Percentiles rank a stretch among this genome's conserved stretches.
Evolutionary conservation across 2,113 vertebrate species (phyloP).

Genomic region (Dipodomys spectabilis): DNA sequence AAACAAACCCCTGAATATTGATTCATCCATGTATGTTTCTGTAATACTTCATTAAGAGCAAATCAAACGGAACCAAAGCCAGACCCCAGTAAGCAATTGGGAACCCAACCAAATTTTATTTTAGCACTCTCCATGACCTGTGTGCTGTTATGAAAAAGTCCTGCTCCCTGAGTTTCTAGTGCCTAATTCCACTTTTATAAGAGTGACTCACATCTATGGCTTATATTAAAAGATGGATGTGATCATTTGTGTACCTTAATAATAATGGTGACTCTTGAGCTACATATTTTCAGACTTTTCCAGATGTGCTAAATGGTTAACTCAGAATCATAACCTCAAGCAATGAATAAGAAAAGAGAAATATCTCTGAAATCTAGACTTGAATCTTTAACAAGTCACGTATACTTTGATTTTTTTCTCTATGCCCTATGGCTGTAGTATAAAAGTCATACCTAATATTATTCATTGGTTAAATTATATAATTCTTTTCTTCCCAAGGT

Average conservation of each 20-base stretch:
- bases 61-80: not conserved
- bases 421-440: not conserved
- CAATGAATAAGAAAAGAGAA: not conserved
- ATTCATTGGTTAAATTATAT: not conserved
- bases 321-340: not conserved
- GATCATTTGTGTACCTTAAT: not conserved
- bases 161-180: not conserved
- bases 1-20: not conserved
- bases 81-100: not conserved
- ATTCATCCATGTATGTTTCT: not conserved
- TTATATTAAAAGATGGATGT: not conserved
- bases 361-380: not conserved
- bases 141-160: not conserved
- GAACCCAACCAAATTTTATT: not conserved
- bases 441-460: slow-evolving; percentile 30
- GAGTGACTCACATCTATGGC: not conserved
- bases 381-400: not conserved
- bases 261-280: not conserved
- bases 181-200: not conserved
- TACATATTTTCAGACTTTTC: not conserved
- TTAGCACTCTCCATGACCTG: not conserved
- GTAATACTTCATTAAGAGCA: not conserved
- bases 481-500: not conserved
- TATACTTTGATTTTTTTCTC: not conserved
- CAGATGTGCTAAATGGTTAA: not conserved